Evolutionary conservation across 2,113 vertebrate genomes (phyloP).

Genomic region (Pampusana beccarii): DNA sequence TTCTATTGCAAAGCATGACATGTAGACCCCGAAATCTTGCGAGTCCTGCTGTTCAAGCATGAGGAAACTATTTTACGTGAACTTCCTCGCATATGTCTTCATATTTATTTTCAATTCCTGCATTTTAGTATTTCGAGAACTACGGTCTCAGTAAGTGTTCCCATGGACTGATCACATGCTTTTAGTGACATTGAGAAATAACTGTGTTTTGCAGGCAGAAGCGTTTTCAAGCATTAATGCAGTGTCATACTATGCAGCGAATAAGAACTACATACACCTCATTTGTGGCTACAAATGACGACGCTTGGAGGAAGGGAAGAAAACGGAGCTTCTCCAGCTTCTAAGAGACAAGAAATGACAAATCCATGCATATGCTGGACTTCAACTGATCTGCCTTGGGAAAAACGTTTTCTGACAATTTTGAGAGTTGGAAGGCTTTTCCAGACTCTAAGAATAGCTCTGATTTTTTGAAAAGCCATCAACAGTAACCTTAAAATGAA

Average conservation of each 20-base stretch:
- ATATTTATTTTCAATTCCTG: neutral
- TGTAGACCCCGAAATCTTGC: neutral
- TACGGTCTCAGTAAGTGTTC: neutral
- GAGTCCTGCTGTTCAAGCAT: neutral
- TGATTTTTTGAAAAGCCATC: neutral
- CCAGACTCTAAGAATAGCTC: neutral
- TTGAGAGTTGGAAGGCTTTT: neutral
- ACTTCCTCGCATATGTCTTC: neutral
- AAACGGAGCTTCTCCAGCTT: neutral
- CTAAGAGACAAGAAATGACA: conserved; percentile 6
- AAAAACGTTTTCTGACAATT: neutral
- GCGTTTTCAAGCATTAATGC: neutral
- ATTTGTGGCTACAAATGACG: neutral
- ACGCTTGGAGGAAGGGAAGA: neutral
- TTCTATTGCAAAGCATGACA: neutral
- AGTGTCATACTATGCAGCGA: neutral
- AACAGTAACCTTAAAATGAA: neutral
- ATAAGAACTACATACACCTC: neutral
- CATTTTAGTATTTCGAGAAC: neutral
- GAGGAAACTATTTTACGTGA: neutral
- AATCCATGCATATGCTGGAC: neutral
- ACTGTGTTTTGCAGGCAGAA: neutral
- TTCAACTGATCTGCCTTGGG: neutral
- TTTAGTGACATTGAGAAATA: neutral
- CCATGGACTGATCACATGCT: neutral